Base-by-base conservation (phyloP, 2,113 vertebrate species). In the Peucedramus taeniatus region DNA sequence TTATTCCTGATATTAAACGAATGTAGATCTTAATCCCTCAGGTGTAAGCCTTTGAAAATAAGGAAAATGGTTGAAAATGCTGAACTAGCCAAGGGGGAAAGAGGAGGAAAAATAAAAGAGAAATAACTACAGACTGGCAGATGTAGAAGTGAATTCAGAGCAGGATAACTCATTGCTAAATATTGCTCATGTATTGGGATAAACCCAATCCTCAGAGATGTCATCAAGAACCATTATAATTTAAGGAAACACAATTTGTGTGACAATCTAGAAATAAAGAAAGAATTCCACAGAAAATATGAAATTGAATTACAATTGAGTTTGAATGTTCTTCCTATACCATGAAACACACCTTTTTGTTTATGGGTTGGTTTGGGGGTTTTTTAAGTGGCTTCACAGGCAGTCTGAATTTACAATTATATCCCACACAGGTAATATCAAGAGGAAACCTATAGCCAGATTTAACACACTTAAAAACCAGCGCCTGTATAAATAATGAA, bases 1-100 rank as follows among this genome's bases (percentile, higher is more conserved):
- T 95, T 96, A 87, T 92, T 96, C 91, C 87, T 23, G 4, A 88
- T 96, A 96, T 95, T 97, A 97, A 95, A 95, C n/a, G 18, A 96
- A 96, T 90, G 93, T 84, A 97, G 92, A 96, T 95, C 90, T 92
- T 94, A 96, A 94, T 96, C 95, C 90, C 93, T 81, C 72, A 95
- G 93, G 96, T 57, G 20, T 84, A 87, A 89, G 72, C 30, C 96
- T 95, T 96, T 95, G 87, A 96, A 94, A 95, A 94, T 72, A 96
- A 90, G 69, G 57, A 75, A 95, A 93, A 93, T 61, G 86, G 93
- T 57, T 94, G 83, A 94, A 95, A 96, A 96, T 1, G 53, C 72
- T 95, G 90, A 94, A 94, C 86, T 94, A 95, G 93, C 92, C 92
- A 89, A 82, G 74, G 91, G 83, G 87, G 76, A 94, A 89, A 82